Evolutionary conservation across 2,113 vertebrate species (phyloP).

Genomic region (Polypterus bichir): DNA sequence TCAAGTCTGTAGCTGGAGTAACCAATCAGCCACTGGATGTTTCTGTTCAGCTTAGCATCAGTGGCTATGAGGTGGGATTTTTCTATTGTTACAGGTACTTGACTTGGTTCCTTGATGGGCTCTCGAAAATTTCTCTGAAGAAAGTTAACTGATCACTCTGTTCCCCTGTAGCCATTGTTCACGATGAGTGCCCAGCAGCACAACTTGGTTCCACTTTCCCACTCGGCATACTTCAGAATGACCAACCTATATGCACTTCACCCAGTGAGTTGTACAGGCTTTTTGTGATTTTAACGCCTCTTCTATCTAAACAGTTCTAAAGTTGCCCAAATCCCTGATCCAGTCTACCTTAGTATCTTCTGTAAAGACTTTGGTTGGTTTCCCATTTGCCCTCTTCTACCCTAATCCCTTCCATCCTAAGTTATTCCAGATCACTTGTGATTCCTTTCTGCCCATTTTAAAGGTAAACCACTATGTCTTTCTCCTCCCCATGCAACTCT

Average conservation of each 20-base stretch:
- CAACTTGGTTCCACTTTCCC: constrained; percentile 43
- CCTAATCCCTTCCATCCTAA: too few species aligned
- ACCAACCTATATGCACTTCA: constrained; percentile 39
- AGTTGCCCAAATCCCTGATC: too few species aligned
- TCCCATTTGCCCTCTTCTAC: too few species aligned
- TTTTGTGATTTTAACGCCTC: too few species aligned
- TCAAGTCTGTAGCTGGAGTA: constrained; percentile 47
- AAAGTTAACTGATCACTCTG: neutral
- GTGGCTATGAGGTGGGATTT: constrained; percentile 39
- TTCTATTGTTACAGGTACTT: neutral
- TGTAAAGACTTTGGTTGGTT: too few species aligned
- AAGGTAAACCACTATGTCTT: too few species aligned
- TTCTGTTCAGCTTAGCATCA: constrained; percentile 49
- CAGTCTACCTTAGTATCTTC: too few species aligned
- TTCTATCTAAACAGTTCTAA: too few species aligned
- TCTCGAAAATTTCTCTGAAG: neutral
- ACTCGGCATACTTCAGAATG: constrained; percentile 32
- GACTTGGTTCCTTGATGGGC: neutral
- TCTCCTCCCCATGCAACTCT: too few species aligned
- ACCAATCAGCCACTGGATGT: constrained; percentile 46
- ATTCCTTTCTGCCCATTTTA: too few species aligned
- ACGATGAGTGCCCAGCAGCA: constrained; percentile 56
- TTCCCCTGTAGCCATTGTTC: constrained; percentile 47
- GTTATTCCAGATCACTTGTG: too few species aligned
- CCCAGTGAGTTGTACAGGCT: constrained; percentile 25